Conservation (phyloP, 2,888 invertebrate species). For the Eupithecia pulchellata region DNA sequence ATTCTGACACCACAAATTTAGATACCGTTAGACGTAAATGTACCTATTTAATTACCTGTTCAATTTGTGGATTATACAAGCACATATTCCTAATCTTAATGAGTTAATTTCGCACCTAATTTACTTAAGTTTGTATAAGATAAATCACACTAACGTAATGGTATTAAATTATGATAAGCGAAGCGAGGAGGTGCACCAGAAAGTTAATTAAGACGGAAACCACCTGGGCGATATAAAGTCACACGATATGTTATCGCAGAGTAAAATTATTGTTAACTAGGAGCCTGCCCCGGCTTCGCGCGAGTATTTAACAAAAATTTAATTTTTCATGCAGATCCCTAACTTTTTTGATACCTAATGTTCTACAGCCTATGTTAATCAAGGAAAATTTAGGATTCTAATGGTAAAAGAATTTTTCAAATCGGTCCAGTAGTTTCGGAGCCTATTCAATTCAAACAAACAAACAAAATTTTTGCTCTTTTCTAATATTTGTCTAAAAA, state of each 20-base stretch:
- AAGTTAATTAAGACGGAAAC: slow-evolving; percentile 3
- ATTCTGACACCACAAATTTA: slow-evolving; percentile 14
- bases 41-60: neutral
- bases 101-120: neutral
- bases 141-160: slow-evolving; percentile 2
- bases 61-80: neutral
- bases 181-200: neutral
- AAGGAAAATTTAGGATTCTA: no score
- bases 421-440: no score
- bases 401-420: no score
- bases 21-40: neutral
- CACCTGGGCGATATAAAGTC: neutral
- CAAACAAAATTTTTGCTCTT: no score
- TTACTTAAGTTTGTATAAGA: neutral
- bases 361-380: no score
- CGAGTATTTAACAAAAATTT: no score
- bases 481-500: no score
- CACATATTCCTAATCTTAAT: neutral
- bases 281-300: no score
- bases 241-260: neutral
- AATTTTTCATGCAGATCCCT: no score
- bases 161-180: neutral
- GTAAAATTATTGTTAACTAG: neutral
- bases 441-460: no score
- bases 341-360: no score